A percentile compares a stretch with the other conserved stretches of the same genome.
Conservation (phyloP, 2,113 vertebrate species). For the Anolis carolinensis region DNA sequence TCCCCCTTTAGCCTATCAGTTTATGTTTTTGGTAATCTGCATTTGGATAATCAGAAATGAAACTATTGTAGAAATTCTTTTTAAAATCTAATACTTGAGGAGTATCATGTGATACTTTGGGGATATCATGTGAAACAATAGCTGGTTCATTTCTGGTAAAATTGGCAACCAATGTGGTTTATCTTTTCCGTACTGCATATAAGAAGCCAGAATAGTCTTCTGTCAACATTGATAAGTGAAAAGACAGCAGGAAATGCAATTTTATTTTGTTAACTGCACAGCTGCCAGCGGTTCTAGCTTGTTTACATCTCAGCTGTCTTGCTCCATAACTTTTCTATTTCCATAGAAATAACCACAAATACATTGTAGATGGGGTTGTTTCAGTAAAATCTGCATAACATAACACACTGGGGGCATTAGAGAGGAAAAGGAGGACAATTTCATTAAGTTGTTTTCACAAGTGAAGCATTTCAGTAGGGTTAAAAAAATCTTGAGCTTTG, state of each 20-base stretch:
- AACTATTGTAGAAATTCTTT: too few species aligned
- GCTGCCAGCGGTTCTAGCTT: constrained; percentile 57
- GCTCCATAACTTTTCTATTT: constrained; percentile 70
- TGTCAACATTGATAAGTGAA: constrained; percentile 77
- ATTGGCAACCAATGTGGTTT: constrained; percentile 66
- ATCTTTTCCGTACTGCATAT: constrained; percentile 65
- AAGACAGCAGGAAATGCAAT: constrained; percentile 62
- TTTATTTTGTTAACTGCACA: constrained; percentile 66
- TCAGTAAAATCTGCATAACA: constrained; percentile 34
- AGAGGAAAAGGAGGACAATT: constrained; percentile 16
- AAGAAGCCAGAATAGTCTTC: constrained; percentile 67
- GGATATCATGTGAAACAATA: constrained; percentile 45
- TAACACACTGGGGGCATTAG: not conserved
- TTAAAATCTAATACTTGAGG: too few species aligned
- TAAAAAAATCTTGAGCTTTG: constrained; percentile 48
- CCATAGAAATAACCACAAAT: constrained; percentile 53
- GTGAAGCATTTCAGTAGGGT: constrained; percentile 40
- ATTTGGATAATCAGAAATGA: too few species aligned
- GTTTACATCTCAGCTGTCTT: constrained; percentile 67
- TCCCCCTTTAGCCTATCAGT: too few species aligned
- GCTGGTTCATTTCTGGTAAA: constrained; percentile 53
- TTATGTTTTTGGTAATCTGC: too few species aligned
- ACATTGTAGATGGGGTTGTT: constrained; percentile 32
- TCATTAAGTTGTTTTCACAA: constrained; percentile 57
- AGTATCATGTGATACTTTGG: too few species aligned